These are phyloP conservation scores for Oscheius sp. DNA, from an alignment of 2,888 invertebrate genomes.

Conservation along the genomic window DNA sequence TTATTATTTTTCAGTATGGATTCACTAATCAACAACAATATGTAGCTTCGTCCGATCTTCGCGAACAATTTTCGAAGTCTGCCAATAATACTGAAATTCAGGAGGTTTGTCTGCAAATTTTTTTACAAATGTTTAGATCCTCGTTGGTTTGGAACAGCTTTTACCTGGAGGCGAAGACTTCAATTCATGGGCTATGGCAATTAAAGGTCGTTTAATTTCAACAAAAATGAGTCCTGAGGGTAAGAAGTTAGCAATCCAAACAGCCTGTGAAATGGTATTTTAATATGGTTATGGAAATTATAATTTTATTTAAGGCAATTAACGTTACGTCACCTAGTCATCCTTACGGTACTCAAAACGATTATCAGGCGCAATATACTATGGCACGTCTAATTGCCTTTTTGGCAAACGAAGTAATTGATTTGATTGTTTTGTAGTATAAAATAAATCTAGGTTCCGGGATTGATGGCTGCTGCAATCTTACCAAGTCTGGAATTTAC, in stretches of 20 bases:
- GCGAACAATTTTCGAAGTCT: background rate
- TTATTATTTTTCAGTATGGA: conserved; percentile 22
- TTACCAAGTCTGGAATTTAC: conserved; percentile 17
- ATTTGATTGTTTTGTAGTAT: too few relatives aligned
- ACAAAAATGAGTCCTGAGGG: conserved; percentile 23
- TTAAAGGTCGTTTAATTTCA: conserved; percentile 15
- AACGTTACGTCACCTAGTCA: conserved; percentile 11
- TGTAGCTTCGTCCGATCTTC: conserved; percentile 20
- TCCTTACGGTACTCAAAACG: conserved; percentile 31
- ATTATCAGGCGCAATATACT: conserved; percentile 40
- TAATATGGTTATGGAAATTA: background rate
- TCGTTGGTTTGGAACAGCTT: conserved; percentile 51
- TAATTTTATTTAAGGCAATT: conserved; percentile 25
- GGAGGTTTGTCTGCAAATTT: too few relatives aligned
- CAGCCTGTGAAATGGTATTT: conserved; percentile 31
- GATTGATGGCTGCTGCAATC: background rate
- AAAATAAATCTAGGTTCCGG: background rate
- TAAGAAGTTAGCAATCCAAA: conserved; percentile 19
- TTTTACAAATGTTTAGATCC: too few relatives aligned
- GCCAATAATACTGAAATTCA: conserved; percentile 21
- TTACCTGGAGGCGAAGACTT: conserved; percentile 44
- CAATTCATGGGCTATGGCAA: conserved; percentile 30
- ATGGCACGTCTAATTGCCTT: conserved; percentile 40
- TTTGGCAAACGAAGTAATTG: conserved; percentile 33
- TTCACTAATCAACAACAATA: conserved; percentile 23